phyloP scores from a whole-genome alignment of 2,888 invertebrate genomes.

The Balanococcus diminutus region DNA sequence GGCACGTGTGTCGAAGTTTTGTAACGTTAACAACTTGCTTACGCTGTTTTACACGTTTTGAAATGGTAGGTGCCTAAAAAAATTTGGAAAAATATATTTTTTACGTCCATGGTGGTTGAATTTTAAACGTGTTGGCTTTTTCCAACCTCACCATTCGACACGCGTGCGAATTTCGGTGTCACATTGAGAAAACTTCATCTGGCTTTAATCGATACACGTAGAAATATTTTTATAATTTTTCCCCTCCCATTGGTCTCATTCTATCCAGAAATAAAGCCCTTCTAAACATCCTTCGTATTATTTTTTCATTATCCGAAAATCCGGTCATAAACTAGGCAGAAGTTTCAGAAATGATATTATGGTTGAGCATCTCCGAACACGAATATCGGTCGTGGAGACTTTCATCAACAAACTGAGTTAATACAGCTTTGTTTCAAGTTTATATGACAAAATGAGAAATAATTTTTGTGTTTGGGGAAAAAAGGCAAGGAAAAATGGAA shows the following conservation, averaged over 20 bases:
- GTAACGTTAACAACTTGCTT: neutral
- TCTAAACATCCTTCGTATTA: neutral
- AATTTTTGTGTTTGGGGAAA: neutral
- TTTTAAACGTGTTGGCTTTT: neutral
- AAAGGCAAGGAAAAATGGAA: neutral
- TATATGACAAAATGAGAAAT: neutral
- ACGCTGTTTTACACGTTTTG: neutral
- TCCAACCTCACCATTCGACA: neutral
- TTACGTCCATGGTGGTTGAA: too few relatives aligned
- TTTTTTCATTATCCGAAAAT: constrained; percentile 31
- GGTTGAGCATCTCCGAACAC: neutral
- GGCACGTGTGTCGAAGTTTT: constrained; percentile 24
- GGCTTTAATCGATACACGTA: neutral
- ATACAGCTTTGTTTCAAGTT: neutral
- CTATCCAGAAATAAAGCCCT: neutral
- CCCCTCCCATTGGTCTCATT: neutral
- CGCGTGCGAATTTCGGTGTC: neutral
- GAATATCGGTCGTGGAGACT: neutral
- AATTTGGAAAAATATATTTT: too few relatives aligned
- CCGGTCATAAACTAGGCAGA: neutral
- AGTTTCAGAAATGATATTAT: neutral
- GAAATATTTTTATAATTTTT: neutral
- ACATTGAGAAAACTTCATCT: neutral
- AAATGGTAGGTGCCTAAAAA: neutral
- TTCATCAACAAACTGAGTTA: neutral